phyloP scores from a whole-genome alignment of 2,888 invertebrate species.

The Acrocera orbiculus region DNA sequence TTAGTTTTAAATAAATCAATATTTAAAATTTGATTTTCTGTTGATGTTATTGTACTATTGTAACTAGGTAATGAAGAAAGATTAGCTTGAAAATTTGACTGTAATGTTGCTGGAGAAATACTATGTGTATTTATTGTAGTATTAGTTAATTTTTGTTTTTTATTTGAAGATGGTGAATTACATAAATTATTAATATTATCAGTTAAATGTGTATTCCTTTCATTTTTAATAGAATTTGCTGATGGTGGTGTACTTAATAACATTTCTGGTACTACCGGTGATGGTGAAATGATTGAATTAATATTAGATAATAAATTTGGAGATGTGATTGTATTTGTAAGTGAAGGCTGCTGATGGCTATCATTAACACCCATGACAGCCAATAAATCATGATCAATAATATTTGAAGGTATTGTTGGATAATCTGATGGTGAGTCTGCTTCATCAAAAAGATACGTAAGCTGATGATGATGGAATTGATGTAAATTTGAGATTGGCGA shows the following conservation, averaged over 20 bases:
- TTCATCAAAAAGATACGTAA: constrained; percentile 29
- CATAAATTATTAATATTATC: constrained; percentile 4
- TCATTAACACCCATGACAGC: constrained; percentile 8
- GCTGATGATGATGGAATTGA: constrained; percentile 24
- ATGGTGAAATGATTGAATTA: constrained; percentile 30
- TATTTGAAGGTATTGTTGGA: constrained; percentile 7
- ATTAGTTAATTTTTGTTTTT: constrained; percentile 8
- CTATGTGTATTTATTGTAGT: background rate
- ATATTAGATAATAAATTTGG: constrained; percentile 25
- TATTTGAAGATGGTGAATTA: constrained; percentile 9
- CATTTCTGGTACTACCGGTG: constrained; percentile 28
- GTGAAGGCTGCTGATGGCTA: constrained; percentile 9
- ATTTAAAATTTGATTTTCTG: too few species aligned
- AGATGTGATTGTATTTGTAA: constrained; percentile 13
- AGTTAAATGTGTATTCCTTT: constrained; percentile 6
- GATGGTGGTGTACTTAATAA: constrained; percentile 23
- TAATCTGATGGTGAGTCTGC: constrained; percentile 24
- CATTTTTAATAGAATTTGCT: constrained; percentile 4
- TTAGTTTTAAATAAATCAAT: too few species aligned
- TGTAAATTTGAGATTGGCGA: background rate
- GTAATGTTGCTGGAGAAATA: constrained; percentile 3
- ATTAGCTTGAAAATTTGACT: constrained; percentile 5
- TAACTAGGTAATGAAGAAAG: constrained; percentile 3
- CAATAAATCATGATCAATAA: constrained; percentile 9
- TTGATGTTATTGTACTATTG: constrained; percentile 3